phyloP scores from a whole-genome alignment of 2,888 invertebrate species.

The Serrognathus titanus region DNA sequence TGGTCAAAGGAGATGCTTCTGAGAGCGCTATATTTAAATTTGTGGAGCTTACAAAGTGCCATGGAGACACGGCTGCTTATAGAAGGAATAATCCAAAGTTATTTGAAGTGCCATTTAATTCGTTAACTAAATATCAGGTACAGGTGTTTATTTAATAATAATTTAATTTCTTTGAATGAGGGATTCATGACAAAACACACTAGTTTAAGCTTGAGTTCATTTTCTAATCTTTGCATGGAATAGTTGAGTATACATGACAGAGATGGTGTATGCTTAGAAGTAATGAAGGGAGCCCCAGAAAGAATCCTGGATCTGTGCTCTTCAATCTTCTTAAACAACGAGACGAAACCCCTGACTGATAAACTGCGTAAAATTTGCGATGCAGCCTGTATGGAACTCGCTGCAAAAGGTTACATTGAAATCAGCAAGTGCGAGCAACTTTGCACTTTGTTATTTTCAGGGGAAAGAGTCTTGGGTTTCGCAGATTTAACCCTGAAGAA shows the following conservation, averaged over 20 bases:
- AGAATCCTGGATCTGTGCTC: slow-evolving; percentile 65
- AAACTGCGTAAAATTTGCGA: slow-evolving; percentile 59
- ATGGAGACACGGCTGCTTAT: slow-evolving; percentile 32
- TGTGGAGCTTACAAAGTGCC: slow-evolving; percentile 55
- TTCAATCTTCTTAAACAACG: slow-evolving; percentile 57
- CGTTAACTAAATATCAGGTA: slow-evolving; percentile 66
- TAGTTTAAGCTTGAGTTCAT: too few relatives aligned
- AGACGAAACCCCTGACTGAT: slow-evolving; percentile 53
- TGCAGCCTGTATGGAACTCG: slow-evolving; percentile 73
- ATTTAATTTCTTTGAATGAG: too few relatives aligned
- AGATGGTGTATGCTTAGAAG: slow-evolving; percentile 57
- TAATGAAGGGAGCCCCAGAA: slow-evolving; percentile 77
- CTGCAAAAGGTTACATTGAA: slow-evolving; percentile 46
- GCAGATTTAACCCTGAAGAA: slow-evolving; percentile 64
- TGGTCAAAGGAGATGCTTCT: slow-evolving; percentile 66
- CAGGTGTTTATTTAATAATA: background rate
- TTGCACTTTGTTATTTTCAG: slow-evolving; percentile 49
- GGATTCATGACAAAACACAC: too few relatives aligned
- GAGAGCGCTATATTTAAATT: slow-evolving; percentile 68
- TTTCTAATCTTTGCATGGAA: background rate
- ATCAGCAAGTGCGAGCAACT: background rate
- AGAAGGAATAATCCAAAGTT: slow-evolving; percentile 55
- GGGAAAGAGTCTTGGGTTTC: slow-evolving; percentile 84
- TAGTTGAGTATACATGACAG: slow-evolving; percentile 62
- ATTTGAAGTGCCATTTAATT: slow-evolving; percentile 66